These are phyloP conservation scores for Antheraea assamensis DNA, from an alignment of 2,888 invertebrate genomes.

Conservation along the genomic window DNA sequence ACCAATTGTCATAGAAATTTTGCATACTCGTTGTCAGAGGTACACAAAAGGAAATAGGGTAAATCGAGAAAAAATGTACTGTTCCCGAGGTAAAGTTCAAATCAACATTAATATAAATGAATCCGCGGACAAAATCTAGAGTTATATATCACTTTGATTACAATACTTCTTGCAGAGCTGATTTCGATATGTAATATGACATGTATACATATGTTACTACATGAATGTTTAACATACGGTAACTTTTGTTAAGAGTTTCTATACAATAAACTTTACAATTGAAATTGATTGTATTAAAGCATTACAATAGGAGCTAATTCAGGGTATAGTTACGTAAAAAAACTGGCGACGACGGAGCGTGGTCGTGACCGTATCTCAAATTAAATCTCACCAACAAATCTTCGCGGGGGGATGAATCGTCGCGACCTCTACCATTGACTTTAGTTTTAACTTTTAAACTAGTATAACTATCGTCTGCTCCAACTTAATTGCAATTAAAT, in stretches of 20 bases:
- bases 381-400: constrained; percentile 80
- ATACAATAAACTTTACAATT: constrained; percentile 1
- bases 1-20: too few relatives aligned
- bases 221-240: background rate
- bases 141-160: background rate
- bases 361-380: constrained; percentile 77
- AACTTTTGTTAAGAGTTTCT: background rate
- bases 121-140: too few relatives aligned
- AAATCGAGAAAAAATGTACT: too few relatives aligned
- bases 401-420: constrained; percentile 66
- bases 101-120: too few relatives aligned
- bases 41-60: too few relatives aligned
- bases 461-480: background rate
- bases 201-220: background rate
- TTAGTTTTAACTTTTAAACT: constrained; percentile 12
- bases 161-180: background rate
- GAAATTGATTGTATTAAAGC: constrained; percentile 19
- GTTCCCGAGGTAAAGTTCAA: too few relatives aligned
- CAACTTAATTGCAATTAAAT: background rate
- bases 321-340: constrained; percentile 61
- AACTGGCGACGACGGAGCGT: constrained; percentile 68
- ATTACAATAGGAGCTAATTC: constrained; percentile 63
- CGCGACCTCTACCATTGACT: constrained; percentile 46
- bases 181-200: background rate
- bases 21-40: too few relatives aligned